Percentiles rank a stretch among this genome's conserved stretches.
Conservation (phyloP, 1,140 invertebrate species). For the Tetraneura akinire region DNA sequence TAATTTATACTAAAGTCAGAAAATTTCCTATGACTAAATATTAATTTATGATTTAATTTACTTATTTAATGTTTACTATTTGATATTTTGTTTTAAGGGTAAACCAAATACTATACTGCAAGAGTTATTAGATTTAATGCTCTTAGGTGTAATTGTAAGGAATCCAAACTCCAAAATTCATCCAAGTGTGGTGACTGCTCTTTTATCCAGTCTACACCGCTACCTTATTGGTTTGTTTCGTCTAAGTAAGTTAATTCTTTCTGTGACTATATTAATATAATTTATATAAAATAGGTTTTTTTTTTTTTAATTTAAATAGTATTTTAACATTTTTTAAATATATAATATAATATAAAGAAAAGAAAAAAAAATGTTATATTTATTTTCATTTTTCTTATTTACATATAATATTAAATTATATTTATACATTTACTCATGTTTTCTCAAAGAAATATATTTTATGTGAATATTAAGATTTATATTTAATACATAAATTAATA, state of each 20-base stretch:
- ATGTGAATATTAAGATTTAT: no score
- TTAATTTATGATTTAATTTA: neutral
- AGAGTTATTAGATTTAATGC: constrained; percentile 31
- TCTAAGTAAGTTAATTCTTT: neutral
- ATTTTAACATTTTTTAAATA: no score
- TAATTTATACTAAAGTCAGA: constrained; percentile 36
- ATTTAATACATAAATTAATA: no score
- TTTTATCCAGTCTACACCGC: constrained; percentile 25
- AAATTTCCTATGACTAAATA: neutral
- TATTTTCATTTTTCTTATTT: no score
- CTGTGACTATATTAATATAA: no score
- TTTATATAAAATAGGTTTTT: no score
- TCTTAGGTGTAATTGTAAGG: neutral
- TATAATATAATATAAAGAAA: no score
- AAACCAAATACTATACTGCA: constrained; percentile 48
- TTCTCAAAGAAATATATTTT: no score
- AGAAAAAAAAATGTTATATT: no score
- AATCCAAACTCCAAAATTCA: constrained; percentile 19
- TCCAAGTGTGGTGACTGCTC: constrained; percentile 26
- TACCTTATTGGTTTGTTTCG: constrained; percentile 40
- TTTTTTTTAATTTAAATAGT: no score
- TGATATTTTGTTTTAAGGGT: constrained; percentile 6
- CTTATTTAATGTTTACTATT: neutral
- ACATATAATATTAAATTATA: no score
- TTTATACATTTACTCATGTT: no score